Evolutionary conservation across 2,113 vertebrate species (phyloP), one percentile per base, ranked within the genome.

Genomic region (Aptenodytes patagonicus): DNA sequence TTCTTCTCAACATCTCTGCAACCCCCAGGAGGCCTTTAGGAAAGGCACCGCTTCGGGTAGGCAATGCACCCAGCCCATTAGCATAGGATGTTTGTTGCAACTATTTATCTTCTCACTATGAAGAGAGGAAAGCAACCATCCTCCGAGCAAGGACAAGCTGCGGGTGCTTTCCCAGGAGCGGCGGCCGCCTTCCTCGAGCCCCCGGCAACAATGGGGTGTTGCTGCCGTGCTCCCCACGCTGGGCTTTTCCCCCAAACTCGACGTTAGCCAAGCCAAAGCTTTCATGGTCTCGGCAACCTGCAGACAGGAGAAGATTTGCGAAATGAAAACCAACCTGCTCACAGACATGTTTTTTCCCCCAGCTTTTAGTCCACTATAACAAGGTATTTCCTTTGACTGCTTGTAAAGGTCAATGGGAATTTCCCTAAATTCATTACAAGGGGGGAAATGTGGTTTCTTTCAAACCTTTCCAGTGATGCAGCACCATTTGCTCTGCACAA

Each of bases 11-110:
- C 51, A 34, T 29, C n/a, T 29, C 36, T 10, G 15, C 22, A 36
- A 14, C 9, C 7, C 47, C 28, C 40, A 13, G 29, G 42, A 58
- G 10, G 8, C 12, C 15, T 49, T 57, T 4, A 11, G n/a, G 24
- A 58, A 58, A 49, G 22, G 15, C 42, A 12, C 7, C 2, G 6
- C 26, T 32, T 49, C 1, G 4, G 17, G 40, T 17, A 21, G 26
- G 49, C 40, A 44, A 62, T 1, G 5, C 25, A 14, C 19, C 13
- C 47, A 4, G 19, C 18, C 36, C 61, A 18, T 62, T 13, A 62
- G 26, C 61, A 6, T 8, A 26, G 49, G 47, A 32, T 0, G 1
- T 44, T 44, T 1, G 0, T 62, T 10, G 16, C 5, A 6, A 44
- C 15, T 19, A 7, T 52, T 54, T 18, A 31, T 73, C 36, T 73